A percentile compares a stretch with the other conserved stretches of the same genome.
Evolutionary conservation across 1,140 invertebrate species (phyloP).

Genomic region (Drosophila orosa): DNA sequence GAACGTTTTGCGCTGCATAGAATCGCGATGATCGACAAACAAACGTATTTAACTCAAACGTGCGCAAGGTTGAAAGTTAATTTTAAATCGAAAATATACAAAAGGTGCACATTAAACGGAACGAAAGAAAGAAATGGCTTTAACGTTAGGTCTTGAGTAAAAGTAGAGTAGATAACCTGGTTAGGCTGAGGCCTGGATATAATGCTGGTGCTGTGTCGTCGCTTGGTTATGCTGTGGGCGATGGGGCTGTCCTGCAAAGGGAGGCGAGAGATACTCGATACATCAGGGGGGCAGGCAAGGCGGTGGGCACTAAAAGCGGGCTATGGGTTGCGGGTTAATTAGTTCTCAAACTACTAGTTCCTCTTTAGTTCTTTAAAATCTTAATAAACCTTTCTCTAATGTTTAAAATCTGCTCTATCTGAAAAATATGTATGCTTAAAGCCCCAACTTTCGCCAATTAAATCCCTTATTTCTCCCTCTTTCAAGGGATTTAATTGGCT

Average conservation of each 20-base stretch:
- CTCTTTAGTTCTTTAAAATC: not conserved
- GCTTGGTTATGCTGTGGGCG: constrained; percentile 87
- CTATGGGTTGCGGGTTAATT: constrained; percentile 32
- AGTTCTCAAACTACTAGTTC: not conserved
- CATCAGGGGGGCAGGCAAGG: constrained; percentile 64
- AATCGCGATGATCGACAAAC: constrained; percentile 11
- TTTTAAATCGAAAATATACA: constrained; percentile 13
- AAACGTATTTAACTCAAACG: constrained; percentile 36
- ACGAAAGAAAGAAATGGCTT: constrained; percentile 27
- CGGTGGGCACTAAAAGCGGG: constrained; percentile 33
- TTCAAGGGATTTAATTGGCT: too few relatives aligned
- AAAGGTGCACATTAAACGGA: constrained; percentile 50
- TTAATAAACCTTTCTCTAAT: too few relatives aligned
- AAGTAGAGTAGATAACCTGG: constrained; percentile 79
- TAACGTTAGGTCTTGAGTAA: constrained; percentile 33
- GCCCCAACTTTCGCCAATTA: not conserved
- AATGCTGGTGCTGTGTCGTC: constrained; percentile 89
- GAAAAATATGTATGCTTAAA: not conserved
- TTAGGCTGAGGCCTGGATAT: constrained; percentile 85
- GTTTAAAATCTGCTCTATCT: too few relatives aligned
- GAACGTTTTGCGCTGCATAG: not conserved
- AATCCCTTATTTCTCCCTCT: not conserved
- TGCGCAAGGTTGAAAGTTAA: constrained; percentile 40
- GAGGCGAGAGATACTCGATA: constrained; percentile 62
- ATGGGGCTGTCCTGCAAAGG: constrained; percentile 85